These are phyloP conservation scores for Dicentrarchus labrax DNA, from an alignment of 2,113 vertebrate species.

Conservation along the genomic window DNA sequence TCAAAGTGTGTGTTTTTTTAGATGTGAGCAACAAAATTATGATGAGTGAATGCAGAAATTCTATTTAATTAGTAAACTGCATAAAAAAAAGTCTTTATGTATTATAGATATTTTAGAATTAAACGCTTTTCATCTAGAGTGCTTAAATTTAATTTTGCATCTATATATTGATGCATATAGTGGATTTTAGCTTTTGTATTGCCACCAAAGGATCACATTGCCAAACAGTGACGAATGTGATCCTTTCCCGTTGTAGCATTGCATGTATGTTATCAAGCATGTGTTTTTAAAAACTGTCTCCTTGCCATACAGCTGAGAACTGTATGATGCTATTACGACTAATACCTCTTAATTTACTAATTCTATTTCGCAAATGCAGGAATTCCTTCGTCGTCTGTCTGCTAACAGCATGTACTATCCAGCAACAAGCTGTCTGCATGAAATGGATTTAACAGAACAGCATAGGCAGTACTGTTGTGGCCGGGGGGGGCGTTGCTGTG, in stretches of 20 bases:
- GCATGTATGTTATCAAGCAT: conserved; percentile 73
- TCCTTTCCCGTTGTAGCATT: conserved; percentile 33
- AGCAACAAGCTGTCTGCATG: conserved; percentile 63
- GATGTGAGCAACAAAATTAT: conserved; percentile 16
- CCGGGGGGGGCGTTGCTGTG: conserved; percentile 28
- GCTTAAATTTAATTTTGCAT: too few species aligned
- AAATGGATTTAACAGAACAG: conserved; percentile 17
- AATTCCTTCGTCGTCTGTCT: conserved; percentile 24
- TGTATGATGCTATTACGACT: conserved; percentile 52
- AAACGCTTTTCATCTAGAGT: background rate
- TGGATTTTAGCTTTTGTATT: conserved; percentile 12
- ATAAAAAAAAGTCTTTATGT: background rate
- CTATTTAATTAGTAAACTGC: background rate
- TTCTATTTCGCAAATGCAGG: conserved; percentile 29
- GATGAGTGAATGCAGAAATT: background rate
- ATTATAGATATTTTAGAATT: background rate
- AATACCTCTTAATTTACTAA: conserved; percentile 38
- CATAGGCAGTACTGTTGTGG: background rate
- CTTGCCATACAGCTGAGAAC: conserved; percentile 46
- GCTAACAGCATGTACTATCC: conserved; percentile 70
- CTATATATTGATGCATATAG: background rate
- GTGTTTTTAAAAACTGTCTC: conserved; percentile 40
- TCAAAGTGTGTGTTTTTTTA: conserved; percentile 39
- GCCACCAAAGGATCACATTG: conserved; percentile 20
- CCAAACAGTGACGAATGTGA: conserved; percentile 30